These are phyloP conservation scores for Thalassoma bifasciatum DNA, from an alignment of 2,113 vertebrate genomes.

Conservation along the genomic window DNA sequence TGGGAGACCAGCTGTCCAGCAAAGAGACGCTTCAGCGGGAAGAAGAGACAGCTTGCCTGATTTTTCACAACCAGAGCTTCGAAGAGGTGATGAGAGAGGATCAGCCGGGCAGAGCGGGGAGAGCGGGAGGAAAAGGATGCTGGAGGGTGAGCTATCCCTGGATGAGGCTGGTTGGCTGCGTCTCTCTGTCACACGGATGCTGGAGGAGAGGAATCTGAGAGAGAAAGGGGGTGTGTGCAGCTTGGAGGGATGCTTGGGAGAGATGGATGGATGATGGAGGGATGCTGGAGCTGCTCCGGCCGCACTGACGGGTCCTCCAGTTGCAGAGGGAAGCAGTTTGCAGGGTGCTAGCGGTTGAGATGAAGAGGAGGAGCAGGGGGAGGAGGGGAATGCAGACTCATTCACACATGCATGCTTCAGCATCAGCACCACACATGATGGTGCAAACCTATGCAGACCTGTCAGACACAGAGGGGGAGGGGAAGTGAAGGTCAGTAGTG, in stretches of 20 bases:
- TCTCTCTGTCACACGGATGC: constrained; percentile 25
- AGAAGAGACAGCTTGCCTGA: constrained; percentile 82
- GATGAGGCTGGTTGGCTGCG: constrained; percentile 4
- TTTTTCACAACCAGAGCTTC: constrained; percentile 38
- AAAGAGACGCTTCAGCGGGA: constrained; percentile 60
- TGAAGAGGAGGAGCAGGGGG: constrained; percentile 38
- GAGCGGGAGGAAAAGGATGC: constrained; percentile 28
- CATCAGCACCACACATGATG: constrained; percentile 67
- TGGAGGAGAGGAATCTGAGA: constrained; percentile 10
- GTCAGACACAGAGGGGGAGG: constrained; percentile 55
- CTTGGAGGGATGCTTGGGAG: constrained; percentile 34
- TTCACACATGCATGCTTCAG: constrained; percentile 61
- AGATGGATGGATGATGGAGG: constrained; percentile 28
- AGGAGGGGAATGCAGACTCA: constrained; percentile 56
- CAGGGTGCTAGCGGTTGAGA: constrained; percentile 36
- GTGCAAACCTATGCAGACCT: constrained; percentile 64
- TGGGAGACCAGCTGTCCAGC: constrained; percentile 76
- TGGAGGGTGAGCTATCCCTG: constrained; percentile 29
- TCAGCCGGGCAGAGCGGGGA: constrained; percentile 27
- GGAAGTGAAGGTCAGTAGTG: constrained; percentile 53
- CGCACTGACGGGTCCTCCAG: constrained; percentile 33
- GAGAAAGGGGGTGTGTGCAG: constrained; percentile 30
- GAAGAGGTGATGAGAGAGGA: constrained; percentile 35
- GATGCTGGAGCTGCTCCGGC: constrained; percentile 44
- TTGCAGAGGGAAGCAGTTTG: constrained; percentile 22